Evolutionary conservation across 2,113 vertebrate species (phyloP), one percentile per base, ranked within the genome.

Genomic region (Lichenostomus cassidix): DNA sequence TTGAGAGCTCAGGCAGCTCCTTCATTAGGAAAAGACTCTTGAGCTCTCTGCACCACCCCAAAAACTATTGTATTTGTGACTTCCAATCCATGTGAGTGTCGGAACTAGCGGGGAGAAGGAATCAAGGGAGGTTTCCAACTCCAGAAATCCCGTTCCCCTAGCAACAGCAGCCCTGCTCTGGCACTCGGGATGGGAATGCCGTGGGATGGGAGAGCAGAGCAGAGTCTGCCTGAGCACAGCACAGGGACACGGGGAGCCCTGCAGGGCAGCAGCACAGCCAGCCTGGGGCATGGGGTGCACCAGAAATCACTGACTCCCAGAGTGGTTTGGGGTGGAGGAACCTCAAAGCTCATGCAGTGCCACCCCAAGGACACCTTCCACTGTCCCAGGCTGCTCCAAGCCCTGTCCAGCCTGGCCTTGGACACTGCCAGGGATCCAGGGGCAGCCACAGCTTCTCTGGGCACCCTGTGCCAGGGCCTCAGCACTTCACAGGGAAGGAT

Each of bases 211-310:
- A 15, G 19, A 1, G 90, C 28, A 5, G 39, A 12, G 52, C 78
- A 79, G 42, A 59, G 50, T 12, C 6, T 52, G 37, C 60, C n/a
- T 27, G 5, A 24, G 5, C 63, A 37, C 11, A 0, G 12, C 60
- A 33, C 71, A 1, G 42, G 69, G 24, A 15, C 49, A 56, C 2
- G 0, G 15, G 41, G 20, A 12, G 18, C 49, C 79, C 44, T 8
- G 2, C 19, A 6, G 1, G 12, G 9, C 49, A 18, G 39, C 0
- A 0, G 46, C 44, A 39, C 5, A 0, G 58, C 63, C 16, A 2
- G 2, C 1, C 47, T 2, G 0, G 22, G 59, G 53, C 25, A 0
- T 1, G 2, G 6, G 42, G 13, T 0, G 3, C 7, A 5, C 22
- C 59, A 22, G 18, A 11, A 52, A 50, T 20, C 68, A 29, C 11